Evolutionary conservation across 2,113 vertebrate genomes (phyloP).

Genomic region (Corythornis cristatus): DNA sequence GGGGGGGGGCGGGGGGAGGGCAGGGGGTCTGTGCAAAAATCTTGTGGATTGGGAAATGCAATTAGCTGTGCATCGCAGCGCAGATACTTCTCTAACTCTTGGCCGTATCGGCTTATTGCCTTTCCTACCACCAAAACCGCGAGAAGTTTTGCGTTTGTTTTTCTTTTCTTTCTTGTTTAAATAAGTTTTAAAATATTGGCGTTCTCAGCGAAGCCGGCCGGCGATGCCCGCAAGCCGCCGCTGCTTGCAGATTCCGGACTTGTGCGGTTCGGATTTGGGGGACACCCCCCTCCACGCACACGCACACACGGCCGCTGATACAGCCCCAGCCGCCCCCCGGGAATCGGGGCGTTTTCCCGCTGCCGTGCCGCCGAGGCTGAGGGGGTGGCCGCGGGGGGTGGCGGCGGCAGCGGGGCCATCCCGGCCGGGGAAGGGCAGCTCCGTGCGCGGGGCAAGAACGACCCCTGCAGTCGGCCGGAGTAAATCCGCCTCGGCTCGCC

Average conservation of each 20-base stretch:
- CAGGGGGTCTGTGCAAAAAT: background rate
- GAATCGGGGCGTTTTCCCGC: no score
- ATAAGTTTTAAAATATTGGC: background rate
- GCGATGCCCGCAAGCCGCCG: background rate
- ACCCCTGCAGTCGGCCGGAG: slow-evolving; percentile 63
- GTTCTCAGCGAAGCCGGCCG: background rate
- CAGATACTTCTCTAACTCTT: background rate
- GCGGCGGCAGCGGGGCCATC: background rate
- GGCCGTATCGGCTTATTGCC: background rate
- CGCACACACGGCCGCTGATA: background rate
- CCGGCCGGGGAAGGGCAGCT: background rate
- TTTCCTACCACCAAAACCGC: background rate
- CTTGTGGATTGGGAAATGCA: background rate
- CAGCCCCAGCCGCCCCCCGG: background rate
- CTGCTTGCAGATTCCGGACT: background rate
- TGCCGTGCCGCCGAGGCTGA: background rate
- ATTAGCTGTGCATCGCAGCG: background rate
- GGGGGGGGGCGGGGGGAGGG: no score
- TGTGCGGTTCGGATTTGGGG: background rate
- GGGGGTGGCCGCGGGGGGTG: background rate
- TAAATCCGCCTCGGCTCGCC: background rate
- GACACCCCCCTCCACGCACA: background rate
- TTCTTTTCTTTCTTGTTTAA: background rate
- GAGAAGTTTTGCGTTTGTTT: background rate
- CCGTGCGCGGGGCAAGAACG: slow-evolving; percentile 30